Conservation (phyloP, 2,888 invertebrate genomes). For the Erebia palarica region DNA sequence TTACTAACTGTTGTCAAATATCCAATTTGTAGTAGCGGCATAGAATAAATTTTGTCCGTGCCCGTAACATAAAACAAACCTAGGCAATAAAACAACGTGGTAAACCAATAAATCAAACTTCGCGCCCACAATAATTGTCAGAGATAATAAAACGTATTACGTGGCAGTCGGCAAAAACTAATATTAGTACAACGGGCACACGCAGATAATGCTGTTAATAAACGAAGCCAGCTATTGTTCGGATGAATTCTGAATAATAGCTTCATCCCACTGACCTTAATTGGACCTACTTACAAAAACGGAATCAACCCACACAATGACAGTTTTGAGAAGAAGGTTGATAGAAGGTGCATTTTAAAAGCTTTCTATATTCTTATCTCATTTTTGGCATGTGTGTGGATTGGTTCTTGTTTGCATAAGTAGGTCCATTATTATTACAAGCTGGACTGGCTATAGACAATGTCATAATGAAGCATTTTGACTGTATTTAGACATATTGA, state of each 20-base stretch:
- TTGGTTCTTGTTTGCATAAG: too few relatives aligned
- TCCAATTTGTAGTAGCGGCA: neutral
- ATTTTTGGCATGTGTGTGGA: too few relatives aligned
- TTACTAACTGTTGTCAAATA: too few relatives aligned
- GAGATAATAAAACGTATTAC: slow-evolving; percentile 35
- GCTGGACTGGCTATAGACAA: too few relatives aligned
- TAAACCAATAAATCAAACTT: slow-evolving; percentile 33
- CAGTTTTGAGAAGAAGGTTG: too few relatives aligned
- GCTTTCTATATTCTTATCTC: too few relatives aligned
- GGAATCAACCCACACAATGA: too few relatives aligned
- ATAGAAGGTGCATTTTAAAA: too few relatives aligned
- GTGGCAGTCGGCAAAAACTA: slow-evolving; percentile 33
- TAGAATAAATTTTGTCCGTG: neutral
- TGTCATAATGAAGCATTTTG: too few relatives aligned
- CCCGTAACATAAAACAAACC: slow-evolving; percentile 11
- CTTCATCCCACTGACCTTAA: slow-evolving; percentile 36
- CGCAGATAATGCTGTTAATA: slow-evolving; percentile 46
- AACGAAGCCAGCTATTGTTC: slow-evolving; percentile 51
- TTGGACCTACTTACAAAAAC: too few relatives aligned
- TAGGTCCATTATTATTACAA: too few relatives aligned
- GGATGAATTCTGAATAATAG: slow-evolving; percentile 41
- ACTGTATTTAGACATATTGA: too few relatives aligned
- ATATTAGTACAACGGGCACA: slow-evolving; percentile 39
- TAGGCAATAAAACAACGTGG: slow-evolving; percentile 17
- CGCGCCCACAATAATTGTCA: slow-evolving; percentile 31